phyloP scores from a whole-genome alignment of 2,113 vertebrate genomes.

The Lycaon pictus region DNA sequence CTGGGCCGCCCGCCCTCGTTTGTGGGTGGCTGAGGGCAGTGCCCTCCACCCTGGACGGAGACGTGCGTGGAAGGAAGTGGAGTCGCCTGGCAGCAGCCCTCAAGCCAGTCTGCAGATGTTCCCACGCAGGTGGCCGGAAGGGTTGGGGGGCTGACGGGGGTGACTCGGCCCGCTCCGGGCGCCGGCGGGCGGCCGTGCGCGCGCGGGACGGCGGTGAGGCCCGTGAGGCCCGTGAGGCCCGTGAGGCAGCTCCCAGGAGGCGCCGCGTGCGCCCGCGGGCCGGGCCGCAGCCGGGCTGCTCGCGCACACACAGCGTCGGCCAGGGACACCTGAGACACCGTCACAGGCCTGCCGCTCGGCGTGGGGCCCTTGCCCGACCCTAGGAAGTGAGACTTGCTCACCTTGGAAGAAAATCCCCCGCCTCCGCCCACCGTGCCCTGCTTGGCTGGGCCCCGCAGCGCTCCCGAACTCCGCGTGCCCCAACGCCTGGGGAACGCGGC shows the following conservation, averaged over 20 bases:
- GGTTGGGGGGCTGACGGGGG: too few species aligned
- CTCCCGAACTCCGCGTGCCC: neutral
- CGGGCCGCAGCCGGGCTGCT: neutral
- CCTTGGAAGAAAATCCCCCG: neutral
- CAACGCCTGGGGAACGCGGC: neutral
- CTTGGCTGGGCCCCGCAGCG: too few species aligned
- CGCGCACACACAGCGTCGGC: neutral
- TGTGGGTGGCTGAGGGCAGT: neutral
- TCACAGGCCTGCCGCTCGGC: neutral
- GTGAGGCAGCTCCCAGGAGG: too few species aligned
- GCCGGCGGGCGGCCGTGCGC: too few species aligned
- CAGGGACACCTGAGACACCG: neutral
- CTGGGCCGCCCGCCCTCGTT: too few species aligned
- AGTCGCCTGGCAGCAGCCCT: neutral
- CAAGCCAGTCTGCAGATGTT: neutral
- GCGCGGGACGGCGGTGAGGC: too few species aligned
- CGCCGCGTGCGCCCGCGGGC: too few species aligned
- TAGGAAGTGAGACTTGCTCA: neutral
- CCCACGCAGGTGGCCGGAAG: rapidly evolving
- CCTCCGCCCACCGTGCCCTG: neutral
- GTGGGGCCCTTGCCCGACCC: neutral
- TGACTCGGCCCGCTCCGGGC: too few species aligned
- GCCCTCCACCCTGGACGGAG: too few species aligned
- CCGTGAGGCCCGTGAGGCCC: too few species aligned
- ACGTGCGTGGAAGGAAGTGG: neutral